These are phyloP conservation scores for Lepidurus arcticus DNA, from an alignment of 1,140 invertebrate species.

Conservation along the genomic window DNA sequence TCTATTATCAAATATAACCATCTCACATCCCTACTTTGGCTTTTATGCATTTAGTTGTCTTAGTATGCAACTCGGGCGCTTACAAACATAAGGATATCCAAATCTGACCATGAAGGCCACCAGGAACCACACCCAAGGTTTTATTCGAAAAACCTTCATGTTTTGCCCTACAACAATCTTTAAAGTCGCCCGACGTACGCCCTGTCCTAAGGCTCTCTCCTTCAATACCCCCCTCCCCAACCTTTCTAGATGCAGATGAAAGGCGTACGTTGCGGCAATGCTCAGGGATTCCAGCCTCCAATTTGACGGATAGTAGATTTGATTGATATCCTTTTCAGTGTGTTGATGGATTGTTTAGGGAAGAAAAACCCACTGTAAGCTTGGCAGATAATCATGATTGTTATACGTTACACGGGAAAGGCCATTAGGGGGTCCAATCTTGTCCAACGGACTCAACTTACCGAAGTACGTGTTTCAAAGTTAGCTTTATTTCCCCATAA, in stretches of 20 bases:
- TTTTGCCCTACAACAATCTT: neutral
- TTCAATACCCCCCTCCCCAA: neutral
- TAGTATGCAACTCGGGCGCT: neutral
- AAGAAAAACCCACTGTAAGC: neutral
- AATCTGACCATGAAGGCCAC: neutral
- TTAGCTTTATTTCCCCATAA: neutral
- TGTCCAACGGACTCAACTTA: neutral
- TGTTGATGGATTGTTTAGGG: neutral
- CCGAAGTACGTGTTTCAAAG: neutral
- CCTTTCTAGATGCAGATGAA: neutral
- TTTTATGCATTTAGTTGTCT: neutral
- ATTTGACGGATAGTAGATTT: neutral
- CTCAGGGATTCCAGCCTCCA: neutral
- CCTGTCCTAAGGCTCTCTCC: neutral
- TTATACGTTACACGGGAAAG: too few relatives aligned
- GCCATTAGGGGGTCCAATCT: neutral
- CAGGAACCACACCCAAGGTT: constrained; percentile 20
- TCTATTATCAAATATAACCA: neutral
- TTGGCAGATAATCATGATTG: too few relatives aligned
- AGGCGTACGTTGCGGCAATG: neutral
- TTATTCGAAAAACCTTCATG: constrained; percentile 1
- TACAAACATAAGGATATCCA: neutral
- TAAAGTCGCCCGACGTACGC: neutral
- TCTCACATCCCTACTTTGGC: neutral
- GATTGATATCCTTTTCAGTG: neutral